Conservation (phyloP, 2,113 vertebrate species). For the Ceuthmochares aereus region DNA sequence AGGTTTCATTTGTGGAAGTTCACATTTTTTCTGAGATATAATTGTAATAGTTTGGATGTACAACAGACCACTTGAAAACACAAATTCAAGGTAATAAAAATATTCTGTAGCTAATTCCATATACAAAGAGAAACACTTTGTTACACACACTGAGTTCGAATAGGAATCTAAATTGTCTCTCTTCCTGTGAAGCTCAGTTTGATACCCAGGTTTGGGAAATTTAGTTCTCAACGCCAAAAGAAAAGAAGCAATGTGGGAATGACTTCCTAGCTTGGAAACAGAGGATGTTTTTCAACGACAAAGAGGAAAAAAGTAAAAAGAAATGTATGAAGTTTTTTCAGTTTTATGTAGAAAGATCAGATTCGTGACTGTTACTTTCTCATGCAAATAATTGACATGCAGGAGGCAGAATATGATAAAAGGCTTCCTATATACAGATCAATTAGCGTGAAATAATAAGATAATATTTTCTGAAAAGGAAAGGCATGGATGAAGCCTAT, state of each 20-base stretch:
- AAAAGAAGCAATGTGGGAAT: background rate
- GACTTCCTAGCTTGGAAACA: background rate
- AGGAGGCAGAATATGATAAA: background rate
- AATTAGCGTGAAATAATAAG: background rate
- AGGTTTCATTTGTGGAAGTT: background rate
- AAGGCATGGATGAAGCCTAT: background rate
- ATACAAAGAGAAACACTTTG: background rate
- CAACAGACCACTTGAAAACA: background rate
- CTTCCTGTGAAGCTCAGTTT: background rate
- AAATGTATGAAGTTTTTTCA: background rate
- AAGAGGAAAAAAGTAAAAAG: background rate
- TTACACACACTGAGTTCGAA: background rate
- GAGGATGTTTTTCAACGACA: background rate
- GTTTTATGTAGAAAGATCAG: background rate
- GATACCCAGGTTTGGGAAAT: background rate
- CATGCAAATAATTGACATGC: background rate
- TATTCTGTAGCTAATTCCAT: background rate
- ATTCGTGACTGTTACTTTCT: background rate
- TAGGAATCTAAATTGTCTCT: background rate
- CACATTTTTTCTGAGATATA: background rate
- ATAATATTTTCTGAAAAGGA: background rate
- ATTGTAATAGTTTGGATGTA: background rate
- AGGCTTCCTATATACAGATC: background rate
- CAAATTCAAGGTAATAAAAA: background rate
- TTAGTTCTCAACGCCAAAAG: background rate